These are phyloP conservation scores for Drosophila erecta DNA, from an alignment of 1,140 invertebrate genomes.

Conservation along the genomic window DNA sequence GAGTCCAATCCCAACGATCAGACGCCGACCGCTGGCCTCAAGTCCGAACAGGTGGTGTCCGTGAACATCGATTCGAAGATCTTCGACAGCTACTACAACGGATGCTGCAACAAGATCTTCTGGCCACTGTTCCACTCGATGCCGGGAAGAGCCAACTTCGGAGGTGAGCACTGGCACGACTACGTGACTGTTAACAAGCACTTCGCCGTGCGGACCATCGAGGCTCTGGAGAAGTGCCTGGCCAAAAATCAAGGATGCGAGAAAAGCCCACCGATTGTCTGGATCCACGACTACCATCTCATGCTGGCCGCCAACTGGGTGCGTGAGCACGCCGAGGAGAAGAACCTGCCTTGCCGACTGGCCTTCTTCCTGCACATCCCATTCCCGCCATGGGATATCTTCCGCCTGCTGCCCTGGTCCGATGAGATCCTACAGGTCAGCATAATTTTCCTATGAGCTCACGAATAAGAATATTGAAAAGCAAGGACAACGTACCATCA, in stretches of 20 bases:
- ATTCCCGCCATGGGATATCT: constrained; percentile 96
- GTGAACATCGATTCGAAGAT: constrained; percentile 90
- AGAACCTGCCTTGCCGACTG: constrained; percentile 91
- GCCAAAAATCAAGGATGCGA: constrained; percentile 86
- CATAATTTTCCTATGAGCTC: too few relatives aligned
- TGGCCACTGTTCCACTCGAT: constrained; percentile 97
- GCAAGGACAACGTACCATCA: too few relatives aligned
- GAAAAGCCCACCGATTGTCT: constrained; percentile 90
- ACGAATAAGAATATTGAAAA: neutral
- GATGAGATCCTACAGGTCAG: constrained; percentile 92
- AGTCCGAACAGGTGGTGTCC: constrained; percentile 92
- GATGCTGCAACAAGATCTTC: constrained; percentile 95
- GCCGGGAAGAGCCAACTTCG: constrained; percentile 92
- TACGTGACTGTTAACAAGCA: constrained; percentile 93
- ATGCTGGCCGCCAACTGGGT: constrained; percentile 96
- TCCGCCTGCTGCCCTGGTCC: constrained; percentile 94
- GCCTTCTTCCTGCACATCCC: constrained; percentile 97
- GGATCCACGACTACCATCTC: constrained; percentile 97
- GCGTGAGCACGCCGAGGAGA: constrained; percentile 92
- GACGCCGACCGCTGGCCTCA: constrained; percentile 92
- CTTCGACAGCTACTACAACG: constrained; percentile 95
- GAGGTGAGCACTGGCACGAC: constrained; percentile 92
- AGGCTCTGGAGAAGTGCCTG: constrained; percentile 88
- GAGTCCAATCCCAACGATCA: constrained; percentile 93
- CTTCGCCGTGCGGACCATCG: constrained; percentile 92